phyloP scores from a whole-genome alignment of 2,797 vertebrate genomes.

The Manis javanica region DNA sequence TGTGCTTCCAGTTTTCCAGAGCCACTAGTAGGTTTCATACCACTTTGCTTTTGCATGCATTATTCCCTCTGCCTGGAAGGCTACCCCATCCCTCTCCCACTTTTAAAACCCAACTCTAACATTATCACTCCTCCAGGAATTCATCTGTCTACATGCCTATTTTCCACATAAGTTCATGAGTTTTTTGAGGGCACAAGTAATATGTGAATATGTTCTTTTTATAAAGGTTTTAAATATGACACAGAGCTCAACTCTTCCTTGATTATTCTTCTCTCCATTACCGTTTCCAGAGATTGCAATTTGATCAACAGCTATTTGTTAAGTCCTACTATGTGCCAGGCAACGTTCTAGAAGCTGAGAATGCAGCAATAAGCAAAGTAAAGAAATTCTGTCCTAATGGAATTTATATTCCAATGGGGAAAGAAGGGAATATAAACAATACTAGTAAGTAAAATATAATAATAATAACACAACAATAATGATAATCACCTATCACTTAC shows the following conservation, averaged over 20 bases:
- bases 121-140: not conserved
- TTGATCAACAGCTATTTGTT: conserved; percentile 5
- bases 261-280: not conserved
- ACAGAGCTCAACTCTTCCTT: not conserved
- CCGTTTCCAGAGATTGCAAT: not conserved
- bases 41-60: not conserved
- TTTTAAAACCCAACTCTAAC: not conserved
- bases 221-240: conserved; percentile 12
- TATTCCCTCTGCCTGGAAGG: not conserved
- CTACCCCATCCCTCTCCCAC: not conserved
- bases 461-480: not conserved
- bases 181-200: not conserved
- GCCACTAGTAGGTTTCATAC: not conserved
- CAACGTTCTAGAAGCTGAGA: not conserved
- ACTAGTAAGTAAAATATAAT: not conserved
- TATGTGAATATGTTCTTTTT: not conserved
- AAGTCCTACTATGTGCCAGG: not conserved
- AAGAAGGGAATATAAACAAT: not conserved
- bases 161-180: not conserved
- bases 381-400: not conserved
- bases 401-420: conserved; percentile 11
- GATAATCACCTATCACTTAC: not conserved
- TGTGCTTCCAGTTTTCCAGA: not conserved
- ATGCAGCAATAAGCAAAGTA: not conserved
- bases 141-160: not conserved